phyloP scores from a whole-genome alignment of 2,888 invertebrate species.

The Deilephila porcellus region DNA sequence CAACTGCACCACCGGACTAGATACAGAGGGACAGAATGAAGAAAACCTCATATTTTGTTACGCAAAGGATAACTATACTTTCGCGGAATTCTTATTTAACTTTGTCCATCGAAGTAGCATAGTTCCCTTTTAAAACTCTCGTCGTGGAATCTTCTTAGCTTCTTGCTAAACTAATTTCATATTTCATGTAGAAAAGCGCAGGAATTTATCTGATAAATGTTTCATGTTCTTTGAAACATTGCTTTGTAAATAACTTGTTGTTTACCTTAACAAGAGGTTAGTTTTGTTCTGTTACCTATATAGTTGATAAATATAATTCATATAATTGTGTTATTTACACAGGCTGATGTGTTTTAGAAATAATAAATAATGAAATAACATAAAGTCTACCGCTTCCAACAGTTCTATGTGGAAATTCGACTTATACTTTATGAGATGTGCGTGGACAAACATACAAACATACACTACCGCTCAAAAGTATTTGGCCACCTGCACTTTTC shows the following conservation, averaged over 20 bases:
- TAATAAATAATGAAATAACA: too few species aligned
- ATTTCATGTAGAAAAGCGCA: background rate
- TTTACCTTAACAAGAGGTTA: background rate
- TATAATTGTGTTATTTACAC: too few species aligned
- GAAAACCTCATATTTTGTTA: too few species aligned
- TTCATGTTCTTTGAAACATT: background rate
- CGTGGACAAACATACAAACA: too few species aligned
- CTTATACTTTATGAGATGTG: too few species aligned
- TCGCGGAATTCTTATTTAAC: slow-evolving; percentile 3
- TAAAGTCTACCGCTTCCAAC: too few species aligned
- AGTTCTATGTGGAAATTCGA: too few species aligned
- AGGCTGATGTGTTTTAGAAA: too few species aligned
- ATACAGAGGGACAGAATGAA: background rate
- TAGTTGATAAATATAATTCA: too few species aligned
- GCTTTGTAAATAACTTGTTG: background rate
- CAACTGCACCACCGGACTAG: background rate
- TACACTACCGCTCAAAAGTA: too few species aligned
- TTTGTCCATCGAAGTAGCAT: slow-evolving; percentile 4
- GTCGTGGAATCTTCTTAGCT: background rate
- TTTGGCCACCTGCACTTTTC: too few species aligned
- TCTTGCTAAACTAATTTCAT: background rate
- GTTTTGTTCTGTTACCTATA: too few species aligned
- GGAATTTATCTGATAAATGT: background rate
- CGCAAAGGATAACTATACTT: background rate
- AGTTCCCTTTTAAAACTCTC: background rate